A percentile compares a stretch with the other conserved stretches of the same genome.
phyloP scores from a whole-genome alignment of 1,140 invertebrate genomes.

The Trichonephila inaurata region DNA sequence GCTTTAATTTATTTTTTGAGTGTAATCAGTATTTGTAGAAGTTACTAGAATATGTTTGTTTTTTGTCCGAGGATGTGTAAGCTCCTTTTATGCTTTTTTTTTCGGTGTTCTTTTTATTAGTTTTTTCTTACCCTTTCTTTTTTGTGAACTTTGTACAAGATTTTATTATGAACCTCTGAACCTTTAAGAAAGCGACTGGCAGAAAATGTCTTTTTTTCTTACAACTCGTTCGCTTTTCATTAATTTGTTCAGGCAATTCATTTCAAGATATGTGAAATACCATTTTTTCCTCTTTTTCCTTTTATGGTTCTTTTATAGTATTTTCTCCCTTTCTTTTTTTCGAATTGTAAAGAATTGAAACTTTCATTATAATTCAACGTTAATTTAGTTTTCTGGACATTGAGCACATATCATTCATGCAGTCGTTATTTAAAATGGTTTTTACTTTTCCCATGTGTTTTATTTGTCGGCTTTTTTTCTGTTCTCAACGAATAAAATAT shows the following conservation, averaged over 20 bases:
- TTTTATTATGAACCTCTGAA: constrained; percentile 66
- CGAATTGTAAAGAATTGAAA: not conserved
- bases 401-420: not conserved
- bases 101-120: constrained; percentile 14
- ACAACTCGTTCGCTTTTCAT: not conserved
- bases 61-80: constrained; percentile 61
- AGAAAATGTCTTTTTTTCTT: constrained; percentile 38
- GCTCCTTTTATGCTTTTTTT: constrained; percentile 36
- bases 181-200: constrained; percentile 55
- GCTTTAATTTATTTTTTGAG: constrained; percentile 68
- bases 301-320: not conserved
- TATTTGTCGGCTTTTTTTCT: too few relatives aligned
- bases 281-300: not conserved
- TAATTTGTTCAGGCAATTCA: not conserved
- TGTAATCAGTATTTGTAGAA: constrained; percentile 75
- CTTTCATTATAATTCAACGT: not conserved
- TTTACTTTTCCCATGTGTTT: too few relatives aligned
- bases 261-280: not conserved
- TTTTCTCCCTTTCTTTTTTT: too few relatives aligned
- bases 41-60: constrained; percentile 69
- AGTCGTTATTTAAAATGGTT: too few relatives aligned
- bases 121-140: not conserved
- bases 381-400: not conserved
- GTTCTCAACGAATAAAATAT: too few relatives aligned
- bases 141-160: constrained; percentile 42